phyloP scores from a whole-genome alignment of 1,140 invertebrate species.

The Drosophila orosa region DNA sequence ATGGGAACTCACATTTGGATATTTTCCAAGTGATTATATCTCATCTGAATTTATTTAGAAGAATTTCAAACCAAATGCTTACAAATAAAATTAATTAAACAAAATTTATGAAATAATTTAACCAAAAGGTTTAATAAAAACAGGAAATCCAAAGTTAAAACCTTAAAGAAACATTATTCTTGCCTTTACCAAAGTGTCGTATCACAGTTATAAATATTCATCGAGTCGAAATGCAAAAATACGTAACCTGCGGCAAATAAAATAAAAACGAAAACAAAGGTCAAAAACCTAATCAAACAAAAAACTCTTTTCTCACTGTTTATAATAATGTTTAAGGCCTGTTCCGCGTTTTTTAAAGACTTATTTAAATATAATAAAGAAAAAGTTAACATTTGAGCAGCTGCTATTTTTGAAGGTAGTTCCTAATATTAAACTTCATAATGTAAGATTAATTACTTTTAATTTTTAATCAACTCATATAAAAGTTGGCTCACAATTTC shows the following conservation, averaged over 20 bases:
- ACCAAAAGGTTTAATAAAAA: background rate
- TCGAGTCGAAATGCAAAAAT: background rate
- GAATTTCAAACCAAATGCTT: background rate
- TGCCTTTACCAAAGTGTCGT: background rate
- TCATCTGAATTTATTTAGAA: background rate
- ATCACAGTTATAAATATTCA: constrained; percentile 15
- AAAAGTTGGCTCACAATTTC: background rate
- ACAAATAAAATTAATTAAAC: background rate
- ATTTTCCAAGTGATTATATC: background rate
- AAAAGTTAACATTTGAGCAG: background rate
- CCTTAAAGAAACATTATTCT: background rate
- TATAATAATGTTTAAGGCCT: background rate
- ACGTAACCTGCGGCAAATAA: background rate
- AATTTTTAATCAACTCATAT: background rate
- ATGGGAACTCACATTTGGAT: background rate
- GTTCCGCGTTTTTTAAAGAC: background rate
- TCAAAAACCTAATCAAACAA: constrained; percentile 9
- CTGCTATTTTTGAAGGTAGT: background rate
- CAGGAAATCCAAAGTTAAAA: constrained; percentile 2
- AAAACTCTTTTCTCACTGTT: background rate
- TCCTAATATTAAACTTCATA: background rate
- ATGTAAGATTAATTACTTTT: background rate
- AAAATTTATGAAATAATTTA: background rate
- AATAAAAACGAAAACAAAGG: constrained; percentile 18
- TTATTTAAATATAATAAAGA: background rate